Conservation (phyloP, 2,797 vertebrate species). For the Pristis pectinata region DNA sequence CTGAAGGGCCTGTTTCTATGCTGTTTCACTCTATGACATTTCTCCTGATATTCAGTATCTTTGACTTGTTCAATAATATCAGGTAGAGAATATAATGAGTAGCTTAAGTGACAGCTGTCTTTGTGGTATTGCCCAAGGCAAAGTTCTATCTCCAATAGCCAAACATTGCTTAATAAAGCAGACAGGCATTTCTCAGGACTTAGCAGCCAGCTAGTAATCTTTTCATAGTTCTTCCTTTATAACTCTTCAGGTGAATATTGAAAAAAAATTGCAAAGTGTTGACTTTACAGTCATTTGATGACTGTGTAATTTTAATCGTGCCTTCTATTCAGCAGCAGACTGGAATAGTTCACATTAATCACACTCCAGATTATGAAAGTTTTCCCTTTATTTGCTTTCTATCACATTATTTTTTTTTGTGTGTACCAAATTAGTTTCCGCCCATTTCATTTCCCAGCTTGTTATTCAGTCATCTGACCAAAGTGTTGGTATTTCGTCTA, state of each 20-base stretch:
- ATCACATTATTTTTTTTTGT: neutral
- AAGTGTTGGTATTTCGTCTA: neutral
- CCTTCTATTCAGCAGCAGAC: slow-evolving; percentile 46
- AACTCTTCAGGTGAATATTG: neutral
- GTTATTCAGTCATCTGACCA: neutral
- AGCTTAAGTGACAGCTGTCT: neutral
- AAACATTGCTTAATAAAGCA: neutral
- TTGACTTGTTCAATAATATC: neutral
- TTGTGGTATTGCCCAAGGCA: neutral
- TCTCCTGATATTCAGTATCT: neutral
- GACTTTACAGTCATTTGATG: neutral
- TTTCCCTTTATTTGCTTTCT: slow-evolving; percentile 1
- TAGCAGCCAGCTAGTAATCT: neutral
- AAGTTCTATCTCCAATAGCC: neutral
- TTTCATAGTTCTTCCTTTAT: neutral
- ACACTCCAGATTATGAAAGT: neutral
- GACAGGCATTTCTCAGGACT: neutral
- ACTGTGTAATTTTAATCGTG: neutral
- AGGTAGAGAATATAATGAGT: neutral
- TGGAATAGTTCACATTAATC: slow-evolving; percentile 37
- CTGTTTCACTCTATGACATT: no score
- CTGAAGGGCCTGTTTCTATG: no score
- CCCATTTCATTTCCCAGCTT: neutral
- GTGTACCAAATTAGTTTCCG: neutral
- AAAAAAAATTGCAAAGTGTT: neutral